Conservation (phyloP, 2,797 vertebrate species). For the Parauchenoglanis ngamensis region DNA sequence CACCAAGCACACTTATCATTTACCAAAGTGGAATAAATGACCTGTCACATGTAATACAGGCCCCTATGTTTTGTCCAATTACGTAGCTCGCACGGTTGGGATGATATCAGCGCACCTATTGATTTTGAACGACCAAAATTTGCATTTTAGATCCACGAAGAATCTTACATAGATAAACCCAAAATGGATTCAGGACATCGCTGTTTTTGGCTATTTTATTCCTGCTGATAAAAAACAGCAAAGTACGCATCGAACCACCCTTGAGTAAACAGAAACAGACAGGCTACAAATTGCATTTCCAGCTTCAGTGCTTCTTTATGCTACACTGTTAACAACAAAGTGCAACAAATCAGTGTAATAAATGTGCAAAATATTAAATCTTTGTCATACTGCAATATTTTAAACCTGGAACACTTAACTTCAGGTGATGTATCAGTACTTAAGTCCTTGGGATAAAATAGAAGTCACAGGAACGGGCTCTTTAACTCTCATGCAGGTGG, state of each 20-base stretch:
- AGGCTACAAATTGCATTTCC: constrained; percentile 17
- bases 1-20: constrained; percentile 81
- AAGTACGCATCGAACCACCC: background rate
- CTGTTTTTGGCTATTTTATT: background rate
- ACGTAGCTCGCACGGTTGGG: constrained; percentile 59
- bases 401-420: background rate
- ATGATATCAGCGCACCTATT: constrained; percentile 41
- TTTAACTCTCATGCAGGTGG: background rate
- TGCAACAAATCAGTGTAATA: background rate
- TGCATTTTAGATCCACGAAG: constrained; percentile 63
- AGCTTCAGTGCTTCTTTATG: constrained; percentile 5
- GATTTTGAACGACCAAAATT: constrained; percentile 61
- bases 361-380: background rate
- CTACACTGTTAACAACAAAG: constrained; percentile 3
- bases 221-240: background rate
- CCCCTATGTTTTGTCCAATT: constrained; percentile 90
- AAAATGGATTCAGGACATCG: background rate
- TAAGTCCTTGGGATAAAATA: background rate
- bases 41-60: constrained; percentile 88
- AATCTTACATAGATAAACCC: too few species aligned
- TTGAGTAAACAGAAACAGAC: constrained; percentile 13
- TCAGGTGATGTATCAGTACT: background rate
- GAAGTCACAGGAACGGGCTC: background rate
- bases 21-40: constrained; percentile 96
- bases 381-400: background rate